A percentile compares a stretch with the other conserved stretches of the same genome.
phyloP scores from a whole-genome alignment of 2,888 invertebrate species.

The Vesta saturnalis region DNA sequence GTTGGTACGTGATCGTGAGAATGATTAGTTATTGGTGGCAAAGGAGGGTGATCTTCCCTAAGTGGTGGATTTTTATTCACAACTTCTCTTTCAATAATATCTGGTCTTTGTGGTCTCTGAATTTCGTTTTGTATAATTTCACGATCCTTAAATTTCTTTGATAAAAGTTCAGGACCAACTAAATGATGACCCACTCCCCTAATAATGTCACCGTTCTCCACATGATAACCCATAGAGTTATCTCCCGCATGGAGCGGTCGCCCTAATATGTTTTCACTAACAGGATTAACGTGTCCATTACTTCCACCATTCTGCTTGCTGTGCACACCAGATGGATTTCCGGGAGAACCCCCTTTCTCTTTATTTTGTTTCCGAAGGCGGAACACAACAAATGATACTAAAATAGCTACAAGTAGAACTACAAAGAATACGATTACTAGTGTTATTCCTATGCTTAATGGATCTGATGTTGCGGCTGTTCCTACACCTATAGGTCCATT shows the following conservation, averaged over 20 bases:
- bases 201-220: constrained; percentile 78
- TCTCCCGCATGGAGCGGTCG: constrained; percentile 77
- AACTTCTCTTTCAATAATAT: constrained; percentile 91
- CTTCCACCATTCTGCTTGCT: constrained; percentile 81
- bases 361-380: constrained; percentile 87
- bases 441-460: constrained; percentile 91
- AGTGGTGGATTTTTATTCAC: constrained; percentile 85
- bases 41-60: constrained; percentile 81
- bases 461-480: constrained; percentile 82
- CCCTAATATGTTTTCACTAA: constrained; percentile 75
- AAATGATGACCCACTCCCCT: constrained; percentile 81
- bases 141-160: constrained; percentile 89
- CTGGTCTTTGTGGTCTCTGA: constrained; percentile 86
- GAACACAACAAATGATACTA: constrained; percentile 93
- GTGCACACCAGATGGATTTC: constrained; percentile 75
- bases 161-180: constrained; percentile 85
- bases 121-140: constrained; percentile 78
- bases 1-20: constrained; percentile 79
- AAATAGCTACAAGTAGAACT: constrained; percentile 86
- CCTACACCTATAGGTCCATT: constrained; percentile 79
- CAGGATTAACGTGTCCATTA: constrained; percentile 73
- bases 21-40: constrained; percentile 78
- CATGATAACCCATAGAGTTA: constrained; percentile 74
- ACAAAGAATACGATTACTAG: constrained; percentile 94
- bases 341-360: constrained; percentile 79